Evolutionary conservation across 1,140 invertebrate species (phyloP).

Genomic region (Catajapyx aquilonaris): DNA sequence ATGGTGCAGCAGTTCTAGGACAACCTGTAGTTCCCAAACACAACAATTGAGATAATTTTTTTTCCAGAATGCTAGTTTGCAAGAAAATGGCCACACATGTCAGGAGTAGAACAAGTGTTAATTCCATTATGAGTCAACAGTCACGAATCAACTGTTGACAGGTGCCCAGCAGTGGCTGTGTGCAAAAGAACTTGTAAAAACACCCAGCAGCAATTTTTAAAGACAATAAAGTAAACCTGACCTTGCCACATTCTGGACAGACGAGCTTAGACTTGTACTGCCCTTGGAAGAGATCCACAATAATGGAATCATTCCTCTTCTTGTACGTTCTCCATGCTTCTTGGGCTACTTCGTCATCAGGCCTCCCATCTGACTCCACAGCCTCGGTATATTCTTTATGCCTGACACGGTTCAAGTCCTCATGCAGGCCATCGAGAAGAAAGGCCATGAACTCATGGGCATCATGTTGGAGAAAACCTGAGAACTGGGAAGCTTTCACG

Average conservation of each 20-base stretch:
- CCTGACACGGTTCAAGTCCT: constrained; percentile 11
- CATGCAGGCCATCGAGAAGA: constrained; percentile 30
- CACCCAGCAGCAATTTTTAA: no score
- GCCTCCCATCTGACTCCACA: not conserved
- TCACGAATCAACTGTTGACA: no score
- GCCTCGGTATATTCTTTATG: not conserved
- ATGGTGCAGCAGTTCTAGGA: no score
- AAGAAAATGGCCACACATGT: no score
- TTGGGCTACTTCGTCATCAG: constrained; percentile 13
- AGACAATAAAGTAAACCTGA: constrained; percentile 10
- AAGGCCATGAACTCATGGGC: constrained; percentile 34
- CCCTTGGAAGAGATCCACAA: constrained; percentile 22
- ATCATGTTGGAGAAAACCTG: constrained; percentile 32
- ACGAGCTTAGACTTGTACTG: constrained; percentile 27
- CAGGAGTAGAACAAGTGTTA: no score
- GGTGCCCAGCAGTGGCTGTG: no score
- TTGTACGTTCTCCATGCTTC: constrained; percentile 17
- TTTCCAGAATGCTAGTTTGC: no score
- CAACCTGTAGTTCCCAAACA: no score
- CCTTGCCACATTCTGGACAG: constrained; percentile 27
- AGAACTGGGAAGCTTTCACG: constrained; percentile 27
- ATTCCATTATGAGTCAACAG: no score
- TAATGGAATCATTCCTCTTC: constrained; percentile 18
- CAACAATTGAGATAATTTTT: no score
- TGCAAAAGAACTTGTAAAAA: no score